A percentile compares a stretch with the other conserved stretches of the same genome.
These are phyloP conservation scores for Rhadinocentrus ornatus DNA, from an alignment of 2,797 vertebrate genomes.

Conservation along the genomic window DNA sequence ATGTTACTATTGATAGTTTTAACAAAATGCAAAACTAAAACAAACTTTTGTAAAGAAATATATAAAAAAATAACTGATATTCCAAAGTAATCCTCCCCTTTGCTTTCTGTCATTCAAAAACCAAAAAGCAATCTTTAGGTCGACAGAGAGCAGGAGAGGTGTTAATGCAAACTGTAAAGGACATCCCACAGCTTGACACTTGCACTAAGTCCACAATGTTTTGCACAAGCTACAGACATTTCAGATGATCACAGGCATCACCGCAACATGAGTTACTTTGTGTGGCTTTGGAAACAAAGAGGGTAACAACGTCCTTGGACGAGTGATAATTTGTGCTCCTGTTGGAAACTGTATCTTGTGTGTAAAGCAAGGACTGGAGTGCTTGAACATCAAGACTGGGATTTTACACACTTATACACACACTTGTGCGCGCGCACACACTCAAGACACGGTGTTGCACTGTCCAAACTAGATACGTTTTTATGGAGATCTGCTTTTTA, in stretches of 20 bases:
- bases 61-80: constrained; percentile 86
- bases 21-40: constrained; percentile 87
- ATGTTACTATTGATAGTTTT: constrained; percentile 88
- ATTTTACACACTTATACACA: constrained; percentile 66
- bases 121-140: constrained; percentile 88
- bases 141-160: constrained; percentile 81
- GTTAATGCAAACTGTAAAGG: constrained; percentile 84
- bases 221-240: constrained; percentile 83
- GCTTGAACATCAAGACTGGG: constrained; percentile 78
- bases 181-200: constrained; percentile 81
- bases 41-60: constrained; percentile 85
- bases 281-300: constrained; percentile 57
- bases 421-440: constrained; percentile 36
- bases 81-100: constrained; percentile 87
- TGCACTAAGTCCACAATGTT: constrained; percentile 82
- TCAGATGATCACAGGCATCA: constrained; percentile 71
- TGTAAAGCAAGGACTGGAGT: constrained; percentile 80
- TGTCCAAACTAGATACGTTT: constrained; percentile 84
- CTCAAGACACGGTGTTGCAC: constrained; percentile 79
- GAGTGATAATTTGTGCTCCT: constrained; percentile 69
- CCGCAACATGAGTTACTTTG: constrained; percentile 68
- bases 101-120: constrained; percentile 86
- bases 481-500: constrained; percentile 86
- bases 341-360: constrained; percentile 81
- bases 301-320: constrained; percentile 57